Evolutionary conservation across 2,797 vertebrate species (phyloP), one percentile per base, ranked within the genome.

Genomic region (Picus viridis): DNA sequence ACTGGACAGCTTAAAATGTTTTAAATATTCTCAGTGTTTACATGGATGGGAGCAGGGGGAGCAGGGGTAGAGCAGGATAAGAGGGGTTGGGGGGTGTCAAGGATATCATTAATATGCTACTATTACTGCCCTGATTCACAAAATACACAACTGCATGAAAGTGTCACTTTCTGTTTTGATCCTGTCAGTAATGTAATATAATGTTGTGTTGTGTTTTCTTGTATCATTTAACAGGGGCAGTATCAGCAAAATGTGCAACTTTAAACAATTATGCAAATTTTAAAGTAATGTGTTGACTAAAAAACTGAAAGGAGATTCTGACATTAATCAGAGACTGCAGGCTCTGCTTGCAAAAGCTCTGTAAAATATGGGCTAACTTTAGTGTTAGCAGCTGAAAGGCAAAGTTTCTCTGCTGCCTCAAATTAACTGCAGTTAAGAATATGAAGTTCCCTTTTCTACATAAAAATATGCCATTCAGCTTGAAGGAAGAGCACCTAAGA

Each of bases 1-100:
- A 88, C 56, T 87, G 94, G 94, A 96, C 88, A 87, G 89, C 87
- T 95, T 90, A 89, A 97, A 97, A 94, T 70, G 72, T 88, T 86
- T 85, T 96, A 94, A 94, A 96, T 88, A 76, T 90, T 94, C 87
- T 93, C 83, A 45, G 86, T 91, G 76, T 95, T 96, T 91, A 88
- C 43, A 51, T 36, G 57, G 87, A 88, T 30, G 12, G 71, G 54
- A 92, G 65, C 86, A 86, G 69, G 51, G 77, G 56, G 63, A 95
- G 71, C 58, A 72, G 74, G 64, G 72, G 53, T 5, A 41, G 82
- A 76, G 34, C 49, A 72, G 65, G 24, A 61, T 83, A 71, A 59
- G 61, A 39, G 59, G 56, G 30, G 61, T 51, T 16, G 61, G 59
- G 36, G 6, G 59, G 45, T 84, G 61, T 77, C 74, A 85, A 83